Percentiles rank a stretch among this genome's conserved stretches.
Evolutionary conservation across 2,888 invertebrate species (phyloP).

Genomic region (Colletes collaris): DNA sequence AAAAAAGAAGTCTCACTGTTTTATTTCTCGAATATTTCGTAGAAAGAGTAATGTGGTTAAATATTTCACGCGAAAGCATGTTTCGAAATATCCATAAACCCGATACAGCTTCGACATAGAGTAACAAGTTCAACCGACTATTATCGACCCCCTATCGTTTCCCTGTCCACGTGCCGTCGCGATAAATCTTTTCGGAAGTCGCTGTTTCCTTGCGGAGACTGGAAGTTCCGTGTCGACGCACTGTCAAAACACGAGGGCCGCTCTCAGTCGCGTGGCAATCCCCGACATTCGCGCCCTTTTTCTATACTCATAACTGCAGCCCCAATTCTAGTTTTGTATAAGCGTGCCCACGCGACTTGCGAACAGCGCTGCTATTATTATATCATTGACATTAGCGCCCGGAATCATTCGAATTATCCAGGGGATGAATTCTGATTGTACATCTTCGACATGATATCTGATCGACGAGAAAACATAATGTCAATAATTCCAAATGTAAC

Average conservation of each 20-base stretch:
- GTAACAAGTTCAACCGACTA: conserved; percentile 67
- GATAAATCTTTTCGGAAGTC: conserved; percentile 77
- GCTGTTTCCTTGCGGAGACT: conserved; percentile 66
- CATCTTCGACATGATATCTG: background rate
- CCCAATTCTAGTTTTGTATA: conserved; percentile 55
- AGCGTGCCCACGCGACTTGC: conserved; percentile 52
- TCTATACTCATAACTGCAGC: conserved; percentile 72
- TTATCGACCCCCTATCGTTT: conserved; percentile 60
- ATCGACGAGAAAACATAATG: background rate
- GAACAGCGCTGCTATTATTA: conserved; percentile 45
- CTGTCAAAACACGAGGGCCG: conserved; percentile 80
- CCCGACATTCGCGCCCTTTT: conserved; percentile 74
- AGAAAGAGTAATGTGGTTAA: background rate
- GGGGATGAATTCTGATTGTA: background rate
- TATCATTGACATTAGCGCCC: conserved; percentile 2
- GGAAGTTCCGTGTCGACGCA: conserved; percentile 77
- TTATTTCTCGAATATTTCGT: background rate
- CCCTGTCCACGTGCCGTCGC: conserved; percentile 71
- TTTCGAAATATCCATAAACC: conserved; percentile 5
- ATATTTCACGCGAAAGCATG: background rate
- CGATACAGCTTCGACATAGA: conserved; percentile 12
- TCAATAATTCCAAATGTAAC: background rate
- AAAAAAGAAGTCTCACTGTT: too few species aligned
- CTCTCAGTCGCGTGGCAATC: conserved; percentile 78
- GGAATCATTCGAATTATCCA: conserved; percentile 3